These are phyloP conservation scores for Ailurus styani DNA, from an alignment of 2,113 vertebrate species.

Conservation along the genomic window DNA sequence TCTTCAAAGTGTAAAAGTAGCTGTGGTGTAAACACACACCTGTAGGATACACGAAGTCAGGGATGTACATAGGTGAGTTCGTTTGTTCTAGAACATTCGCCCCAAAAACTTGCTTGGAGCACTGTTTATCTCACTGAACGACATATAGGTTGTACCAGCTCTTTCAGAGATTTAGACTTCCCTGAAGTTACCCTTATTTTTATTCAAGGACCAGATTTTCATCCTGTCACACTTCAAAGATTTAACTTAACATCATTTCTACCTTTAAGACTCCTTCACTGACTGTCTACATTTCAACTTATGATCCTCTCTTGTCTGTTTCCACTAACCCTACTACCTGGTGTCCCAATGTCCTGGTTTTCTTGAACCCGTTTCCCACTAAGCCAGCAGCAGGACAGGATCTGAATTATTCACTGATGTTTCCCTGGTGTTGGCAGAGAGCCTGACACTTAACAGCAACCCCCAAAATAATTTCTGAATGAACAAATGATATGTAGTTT, in stretches of 20 bases:
- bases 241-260: not conserved
- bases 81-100: not conserved
- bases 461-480: not conserved
- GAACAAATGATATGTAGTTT: not conserved
- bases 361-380: not conserved
- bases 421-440: not conserved
- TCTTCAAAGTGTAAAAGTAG: not conserved
- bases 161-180: not conserved
- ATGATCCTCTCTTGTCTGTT: not conserved
- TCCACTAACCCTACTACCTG: no score
- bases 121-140: not conserved
- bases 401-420: not conserved
- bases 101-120: not conserved
- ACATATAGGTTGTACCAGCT: not conserved
- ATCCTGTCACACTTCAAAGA: not conserved
- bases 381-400: accelerated
- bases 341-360: not conserved
- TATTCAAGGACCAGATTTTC: not conserved
- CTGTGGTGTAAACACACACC: not conserved
- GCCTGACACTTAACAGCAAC: not conserved
- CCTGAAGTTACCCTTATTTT: not conserved
- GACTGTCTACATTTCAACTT: not conserved
- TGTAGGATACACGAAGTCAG: not conserved
- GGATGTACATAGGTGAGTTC: not conserved
- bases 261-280: not conserved